Evolutionary conservation across 1,140 invertebrate genomes (phyloP), one percentile per base, ranked within the genome.

Genomic region (Drosophila sucinea): DNA sequence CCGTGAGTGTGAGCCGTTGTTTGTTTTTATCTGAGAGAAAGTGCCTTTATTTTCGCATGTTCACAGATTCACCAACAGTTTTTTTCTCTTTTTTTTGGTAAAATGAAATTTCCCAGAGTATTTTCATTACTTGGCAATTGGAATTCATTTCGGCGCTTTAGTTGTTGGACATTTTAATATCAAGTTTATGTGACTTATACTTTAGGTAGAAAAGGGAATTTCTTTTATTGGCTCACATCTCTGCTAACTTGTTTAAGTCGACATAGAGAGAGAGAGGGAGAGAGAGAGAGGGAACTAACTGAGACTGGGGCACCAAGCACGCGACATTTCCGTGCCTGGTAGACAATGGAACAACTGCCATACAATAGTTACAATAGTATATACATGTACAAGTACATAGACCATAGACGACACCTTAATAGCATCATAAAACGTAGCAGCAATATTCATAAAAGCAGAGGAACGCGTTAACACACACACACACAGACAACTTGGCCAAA

Each of bases 371-470:
- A 56, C 79, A 70, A 51, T 51, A 41, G 11, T 41, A 41, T 41
- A 4, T 30, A 10, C 35, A 3, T 27, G 44, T 51, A 47, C 1
- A 8, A 8, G 23, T 27, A 51, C 23, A 51, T 51, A 51, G 44
- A 51, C 17, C 17, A 17, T 60, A 63, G 79, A 73, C 70, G 71
- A 79, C 66, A 71, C 60, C 79, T 76, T 82, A 85, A 87, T 79
- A 82, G 83, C 71, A 25, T 69, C 67, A 85, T 85, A 87, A 85
- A 87, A 76, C 75, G 83, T 65, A 63, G 66, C 75, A 64, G 67
- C 65, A 70, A 73, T 82, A 76, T 60, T 77, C 79, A 76, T 78
- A 70, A 71, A 64, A 47, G 65, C 65, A 69, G 6, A 51, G 56
- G 29, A 51, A 65, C 56, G 32, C 56, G 56, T 51, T 51, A 51